phyloP scores from a whole-genome alignment of 1,140 invertebrate genomes.

The Myzus persicae region DNA sequence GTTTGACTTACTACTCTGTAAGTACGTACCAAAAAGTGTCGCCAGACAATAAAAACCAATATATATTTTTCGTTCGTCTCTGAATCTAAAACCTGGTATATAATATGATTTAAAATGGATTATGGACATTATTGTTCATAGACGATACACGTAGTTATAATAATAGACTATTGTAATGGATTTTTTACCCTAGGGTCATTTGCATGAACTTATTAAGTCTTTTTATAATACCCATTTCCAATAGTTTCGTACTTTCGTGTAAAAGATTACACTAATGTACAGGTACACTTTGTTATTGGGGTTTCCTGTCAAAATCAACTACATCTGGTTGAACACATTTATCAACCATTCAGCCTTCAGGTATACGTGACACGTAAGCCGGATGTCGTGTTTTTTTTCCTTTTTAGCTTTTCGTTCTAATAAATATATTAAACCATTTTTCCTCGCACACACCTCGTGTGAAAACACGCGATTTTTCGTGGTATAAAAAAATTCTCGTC shows the following conservation, averaged over 20 bases:
- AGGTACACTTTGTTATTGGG: neutral
- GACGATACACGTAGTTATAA: neutral
- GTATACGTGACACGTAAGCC: neutral
- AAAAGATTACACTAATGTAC: neutral
- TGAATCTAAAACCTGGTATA: neutral
- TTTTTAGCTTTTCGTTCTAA: neutral
- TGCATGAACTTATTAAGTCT: neutral
- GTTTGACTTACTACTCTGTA: no score
- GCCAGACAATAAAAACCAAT: neutral
- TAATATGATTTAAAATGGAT: neutral
- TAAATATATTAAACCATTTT: slow-evolving; percentile 4
- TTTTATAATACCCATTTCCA: neutral
- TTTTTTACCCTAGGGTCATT: neutral
- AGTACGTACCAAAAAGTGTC: no score
- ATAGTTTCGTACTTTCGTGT: neutral
- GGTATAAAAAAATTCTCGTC: neutral
- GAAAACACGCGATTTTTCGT: neutral
- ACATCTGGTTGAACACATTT: neutral
- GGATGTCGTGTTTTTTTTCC: neutral
- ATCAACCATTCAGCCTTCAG: neutral
- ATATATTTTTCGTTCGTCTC: neutral
- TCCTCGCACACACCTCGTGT: neutral
- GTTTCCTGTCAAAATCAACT: slow-evolving; percentile 1
- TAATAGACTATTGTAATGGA: neutral
- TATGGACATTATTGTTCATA: neutral